Percentiles rank a stretch among this genome's conserved stretches.
Evolutionary conservation across 2,113 vertebrate species (phyloP).

Genomic region (Corvus hawaiiensis): DNA sequence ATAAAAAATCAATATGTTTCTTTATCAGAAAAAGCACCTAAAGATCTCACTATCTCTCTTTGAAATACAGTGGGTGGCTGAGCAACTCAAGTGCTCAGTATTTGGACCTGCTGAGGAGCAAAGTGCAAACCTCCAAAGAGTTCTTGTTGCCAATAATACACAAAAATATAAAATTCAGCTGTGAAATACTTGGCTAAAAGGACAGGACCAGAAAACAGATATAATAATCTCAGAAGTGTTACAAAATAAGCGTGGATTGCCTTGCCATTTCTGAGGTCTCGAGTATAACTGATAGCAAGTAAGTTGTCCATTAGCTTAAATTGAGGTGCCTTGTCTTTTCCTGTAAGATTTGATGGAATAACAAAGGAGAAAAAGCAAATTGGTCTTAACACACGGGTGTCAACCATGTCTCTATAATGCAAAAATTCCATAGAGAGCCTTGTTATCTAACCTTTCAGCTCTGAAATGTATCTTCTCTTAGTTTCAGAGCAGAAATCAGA

Average conservation of each 20-base stretch:
- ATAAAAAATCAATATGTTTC: not conserved
- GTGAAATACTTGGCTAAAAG: not conserved
- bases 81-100: not conserved
- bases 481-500: constrained; percentile 21
- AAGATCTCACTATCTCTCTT: not conserved
- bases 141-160: not conserved
- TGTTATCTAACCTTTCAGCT: constrained; percentile 27
- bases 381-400: not conserved
- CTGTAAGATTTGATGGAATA: not conserved
- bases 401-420: not conserved
- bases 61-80: not conserved
- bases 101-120: not conserved
- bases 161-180: not conserved
- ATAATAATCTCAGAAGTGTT: not conserved
- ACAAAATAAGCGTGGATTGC: not conserved
- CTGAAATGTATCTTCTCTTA: not conserved
- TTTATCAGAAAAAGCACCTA: not conserved
- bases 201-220: not conserved
- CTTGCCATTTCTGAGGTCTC: not conserved
- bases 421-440: not conserved
- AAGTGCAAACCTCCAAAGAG: not conserved
- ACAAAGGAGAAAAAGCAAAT: not conserved
- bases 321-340: not conserved
- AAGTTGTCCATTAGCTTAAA: constrained; percentile 22
- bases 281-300: not conserved